These are phyloP conservation scores for Hypocryptadius cinnamomeus DNA, from an alignment of 2,113 vertebrate genomes.

Conservation along the genomic window DNA sequence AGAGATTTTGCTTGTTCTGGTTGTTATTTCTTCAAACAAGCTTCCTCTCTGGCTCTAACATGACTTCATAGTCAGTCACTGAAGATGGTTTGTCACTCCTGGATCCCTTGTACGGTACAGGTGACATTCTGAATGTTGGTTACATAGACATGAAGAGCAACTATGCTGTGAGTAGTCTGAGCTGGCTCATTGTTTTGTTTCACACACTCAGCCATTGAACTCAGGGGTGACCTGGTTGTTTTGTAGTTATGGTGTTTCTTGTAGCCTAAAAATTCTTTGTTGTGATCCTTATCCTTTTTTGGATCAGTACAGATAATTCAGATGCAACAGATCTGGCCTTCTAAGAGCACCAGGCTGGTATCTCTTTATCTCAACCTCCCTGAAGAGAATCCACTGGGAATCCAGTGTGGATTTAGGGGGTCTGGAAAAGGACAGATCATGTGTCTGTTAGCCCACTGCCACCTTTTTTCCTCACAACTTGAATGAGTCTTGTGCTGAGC, in stretches of 20 bases:
- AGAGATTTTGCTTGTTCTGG: not conserved
- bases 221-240: not conserved
- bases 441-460: not conserved
- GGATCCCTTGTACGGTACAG: not conserved
- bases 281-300: not conserved
- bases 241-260: not conserved
- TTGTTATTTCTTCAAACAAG: not conserved
- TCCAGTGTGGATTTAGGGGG: not conserved
- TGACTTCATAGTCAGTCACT: not conserved
- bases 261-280: not conserved
- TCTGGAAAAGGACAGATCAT: not conserved
- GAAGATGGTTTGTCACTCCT: not conserved
- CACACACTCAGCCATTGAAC: not conserved
- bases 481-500: not conserved
- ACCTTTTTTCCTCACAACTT: not conserved
- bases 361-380: not conserved
- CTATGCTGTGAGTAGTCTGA: not conserved
- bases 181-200: not conserved
- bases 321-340: not conserved
- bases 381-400: not conserved
- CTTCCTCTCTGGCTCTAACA: not conserved
- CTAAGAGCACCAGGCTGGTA: accelerated
- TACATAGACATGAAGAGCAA: not conserved
- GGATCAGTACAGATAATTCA: not conserved
- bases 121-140: not conserved